phyloP scores from a whole-genome alignment of 2,888 invertebrate genomes.

The Patella ulyssiponensis region DNA sequence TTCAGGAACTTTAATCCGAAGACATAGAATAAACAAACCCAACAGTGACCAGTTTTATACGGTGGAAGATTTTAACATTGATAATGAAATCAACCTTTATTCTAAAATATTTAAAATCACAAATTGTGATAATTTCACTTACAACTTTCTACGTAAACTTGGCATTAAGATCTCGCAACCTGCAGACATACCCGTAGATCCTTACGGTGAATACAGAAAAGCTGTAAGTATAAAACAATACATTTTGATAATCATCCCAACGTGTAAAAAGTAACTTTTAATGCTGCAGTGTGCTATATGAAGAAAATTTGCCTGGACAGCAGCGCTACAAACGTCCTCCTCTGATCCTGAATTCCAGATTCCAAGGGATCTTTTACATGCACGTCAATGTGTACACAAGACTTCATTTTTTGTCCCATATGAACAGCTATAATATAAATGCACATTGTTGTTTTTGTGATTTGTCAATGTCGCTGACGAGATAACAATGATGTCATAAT shows the following conservation, averaged over 20 bases:
- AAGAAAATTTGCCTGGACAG: no score
- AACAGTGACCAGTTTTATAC: slow-evolving; percentile 85
- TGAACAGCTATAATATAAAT: no score
- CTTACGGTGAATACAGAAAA: slow-evolving; percentile 65
- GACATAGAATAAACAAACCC: slow-evolving; percentile 86
- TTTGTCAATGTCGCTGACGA: no score
- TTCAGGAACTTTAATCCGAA: slow-evolving; percentile 83
- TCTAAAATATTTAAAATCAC: slow-evolving; percentile 87
- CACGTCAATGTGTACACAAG: no score
- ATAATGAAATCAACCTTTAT: slow-evolving; percentile 82
- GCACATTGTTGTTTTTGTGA: no score
- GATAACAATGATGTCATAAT: no score
- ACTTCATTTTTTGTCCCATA: no score
- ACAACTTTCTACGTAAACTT: slow-evolving; percentile 85
- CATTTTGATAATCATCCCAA: background rate
- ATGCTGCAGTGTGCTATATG: no score
- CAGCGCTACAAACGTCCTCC: no score
- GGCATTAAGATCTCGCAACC: slow-evolving; percentile 81
- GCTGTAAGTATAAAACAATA: slow-evolving; percentile 54
- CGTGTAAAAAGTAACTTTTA: no score
- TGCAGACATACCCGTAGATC: slow-evolving; percentile 62
- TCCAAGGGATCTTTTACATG: no score
- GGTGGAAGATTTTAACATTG: slow-evolving; percentile 89
- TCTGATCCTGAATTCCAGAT: no score
- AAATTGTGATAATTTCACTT: slow-evolving; percentile 89